Conservation (phyloP, 2,113 vertebrate genomes). For the Copsychus sechellarum region DNA sequence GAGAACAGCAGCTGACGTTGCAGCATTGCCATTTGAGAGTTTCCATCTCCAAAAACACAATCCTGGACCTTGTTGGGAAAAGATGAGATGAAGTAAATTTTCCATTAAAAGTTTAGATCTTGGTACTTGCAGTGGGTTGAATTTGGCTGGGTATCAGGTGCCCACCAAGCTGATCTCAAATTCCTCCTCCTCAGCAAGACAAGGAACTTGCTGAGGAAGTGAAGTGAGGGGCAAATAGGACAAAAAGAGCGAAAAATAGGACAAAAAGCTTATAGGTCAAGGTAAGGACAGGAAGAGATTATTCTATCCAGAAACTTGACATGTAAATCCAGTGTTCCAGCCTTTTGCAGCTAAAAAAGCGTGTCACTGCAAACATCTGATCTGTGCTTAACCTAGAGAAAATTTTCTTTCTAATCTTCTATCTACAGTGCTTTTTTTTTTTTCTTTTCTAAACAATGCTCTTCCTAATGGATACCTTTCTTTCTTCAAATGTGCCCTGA, state of each 20-base stretch:
- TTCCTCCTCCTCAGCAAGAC: background rate
- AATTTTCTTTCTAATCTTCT: background rate
- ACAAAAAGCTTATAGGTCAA: background rate
- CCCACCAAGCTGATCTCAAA: background rate
- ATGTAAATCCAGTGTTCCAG: background rate
- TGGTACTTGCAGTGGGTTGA: background rate
- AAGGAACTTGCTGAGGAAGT: background rate
- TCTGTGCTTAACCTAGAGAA: background rate
- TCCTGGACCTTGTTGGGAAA: background rate
- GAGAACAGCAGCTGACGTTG: background rate
- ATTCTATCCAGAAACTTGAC: background rate
- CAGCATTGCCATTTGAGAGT: background rate
- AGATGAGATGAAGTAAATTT: background rate
- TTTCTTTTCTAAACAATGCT: background rate
- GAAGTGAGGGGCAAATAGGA: background rate
- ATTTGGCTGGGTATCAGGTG: background rate
- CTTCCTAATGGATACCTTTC: background rate
- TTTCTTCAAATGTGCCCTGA: background rate
- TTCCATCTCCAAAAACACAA: background rate
- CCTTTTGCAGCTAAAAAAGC: background rate
- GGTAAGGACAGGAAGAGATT: background rate
- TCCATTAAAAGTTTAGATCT: background rate
- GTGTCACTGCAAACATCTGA: background rate
- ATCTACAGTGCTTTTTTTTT: background rate
- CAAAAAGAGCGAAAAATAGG: background rate